phyloP scores from a whole-genome alignment of 1,140 invertebrate genomes.

The Sarcophaga peregrina region DNA sequence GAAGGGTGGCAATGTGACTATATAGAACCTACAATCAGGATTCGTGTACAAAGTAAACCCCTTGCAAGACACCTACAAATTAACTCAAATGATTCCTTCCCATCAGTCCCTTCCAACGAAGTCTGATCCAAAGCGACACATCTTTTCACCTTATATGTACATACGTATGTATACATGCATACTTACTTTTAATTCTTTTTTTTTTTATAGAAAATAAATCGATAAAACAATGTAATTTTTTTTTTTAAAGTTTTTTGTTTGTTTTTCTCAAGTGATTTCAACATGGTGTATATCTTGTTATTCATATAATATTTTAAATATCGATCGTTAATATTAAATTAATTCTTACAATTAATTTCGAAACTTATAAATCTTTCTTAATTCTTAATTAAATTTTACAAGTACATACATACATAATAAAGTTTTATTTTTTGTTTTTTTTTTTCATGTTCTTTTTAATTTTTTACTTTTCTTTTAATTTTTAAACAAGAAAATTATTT shows the following conservation, averaged over 20 bases:
- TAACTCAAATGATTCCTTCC: no score
- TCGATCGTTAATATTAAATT: constrained; percentile 14
- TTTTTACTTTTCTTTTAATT: neutral
- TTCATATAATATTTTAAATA: constrained; percentile 20
- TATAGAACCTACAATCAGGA: no score
- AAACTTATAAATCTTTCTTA: constrained; percentile 5
- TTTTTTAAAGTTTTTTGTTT: neutral
- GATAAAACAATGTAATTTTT: neutral
- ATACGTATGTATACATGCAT: no score
- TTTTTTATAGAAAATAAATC: no score
- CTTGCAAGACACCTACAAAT: no score
- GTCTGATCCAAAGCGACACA: neutral
- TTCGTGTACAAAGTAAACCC: no score
- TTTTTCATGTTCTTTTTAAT: neutral
- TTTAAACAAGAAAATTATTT: neutral
- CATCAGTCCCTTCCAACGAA: no score
- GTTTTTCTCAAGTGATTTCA: constrained; percentile 15
- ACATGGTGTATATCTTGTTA: constrained; percentile 32
- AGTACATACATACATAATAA: constrained; percentile 29
- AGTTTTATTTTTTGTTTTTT: neutral
- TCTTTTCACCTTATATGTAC: neutral
- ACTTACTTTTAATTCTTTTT: no score
- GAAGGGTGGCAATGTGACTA: no score
- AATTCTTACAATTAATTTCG: neutral
- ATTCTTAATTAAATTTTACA: constrained; percentile 27